These are phyloP conservation scores for Riparia riparia DNA, from an alignment of 2,113 vertebrate genomes.

Conservation along the genomic window DNA sequence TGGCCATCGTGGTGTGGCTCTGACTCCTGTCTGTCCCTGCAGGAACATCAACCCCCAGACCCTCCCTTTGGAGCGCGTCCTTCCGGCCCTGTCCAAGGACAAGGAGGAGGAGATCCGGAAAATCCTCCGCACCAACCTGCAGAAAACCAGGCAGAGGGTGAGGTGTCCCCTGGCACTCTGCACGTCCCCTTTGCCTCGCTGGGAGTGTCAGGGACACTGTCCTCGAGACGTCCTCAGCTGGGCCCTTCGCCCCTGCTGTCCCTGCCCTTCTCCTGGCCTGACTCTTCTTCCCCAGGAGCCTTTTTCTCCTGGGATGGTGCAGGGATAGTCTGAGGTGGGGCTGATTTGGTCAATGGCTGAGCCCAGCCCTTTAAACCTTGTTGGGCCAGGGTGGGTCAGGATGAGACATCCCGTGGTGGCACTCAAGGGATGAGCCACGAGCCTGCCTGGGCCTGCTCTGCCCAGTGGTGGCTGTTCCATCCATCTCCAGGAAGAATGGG, in stretches of 20 bases:
- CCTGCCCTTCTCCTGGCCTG: neutral
- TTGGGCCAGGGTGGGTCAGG: neutral
- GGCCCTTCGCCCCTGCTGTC: neutral
- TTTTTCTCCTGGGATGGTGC: neutral
- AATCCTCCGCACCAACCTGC: conserved; percentile 92
- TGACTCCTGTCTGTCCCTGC: neutral
- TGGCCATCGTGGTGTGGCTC: rapidly evolving
- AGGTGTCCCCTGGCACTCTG: neutral
- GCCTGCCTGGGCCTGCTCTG: neutral
- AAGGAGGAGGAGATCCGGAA: conserved; percentile 97
- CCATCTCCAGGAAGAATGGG: neutral
- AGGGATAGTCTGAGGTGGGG: neutral
- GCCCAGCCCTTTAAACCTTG: neutral
- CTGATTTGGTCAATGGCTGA: neutral
- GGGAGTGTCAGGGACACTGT: neutral
- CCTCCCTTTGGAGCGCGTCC: conserved; percentile 78
- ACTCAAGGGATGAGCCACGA: neutral
- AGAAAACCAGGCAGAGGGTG: conserved; percentile 96
- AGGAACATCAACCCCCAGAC: conserved; percentile 93
- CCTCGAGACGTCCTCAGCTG: neutral
- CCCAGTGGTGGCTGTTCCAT: neutral
- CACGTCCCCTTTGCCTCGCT: neutral
- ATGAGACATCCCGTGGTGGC: neutral
- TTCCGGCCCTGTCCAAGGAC: conserved; percentile 88
- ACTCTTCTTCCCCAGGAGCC: neutral